Evolutionary conservation across 1,140 invertebrate genomes (phyloP), one percentile per base, ranked within the genome.

Genomic region (Agrypnia vestita): DNA sequence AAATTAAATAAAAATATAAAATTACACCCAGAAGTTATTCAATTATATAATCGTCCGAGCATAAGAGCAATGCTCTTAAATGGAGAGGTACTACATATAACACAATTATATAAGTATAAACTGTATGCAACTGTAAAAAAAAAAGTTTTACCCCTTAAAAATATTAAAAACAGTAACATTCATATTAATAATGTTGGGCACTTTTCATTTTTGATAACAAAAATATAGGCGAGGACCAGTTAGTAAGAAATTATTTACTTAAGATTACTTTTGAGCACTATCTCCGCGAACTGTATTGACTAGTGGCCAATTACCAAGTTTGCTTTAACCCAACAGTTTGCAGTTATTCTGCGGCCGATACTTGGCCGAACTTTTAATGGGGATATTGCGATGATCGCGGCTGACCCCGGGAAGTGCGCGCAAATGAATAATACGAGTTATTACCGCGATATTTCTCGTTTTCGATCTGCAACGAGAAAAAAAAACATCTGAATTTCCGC

Each of bases 351-450:
- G 64, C 44, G 55, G 55, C 43, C 56, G 51, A 73, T 72, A 75
- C 25, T 35, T 35, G 35, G 64, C 12, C 21, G 51, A 82, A 82
- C 80, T 82, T 82, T 82, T 82, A 82, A 82, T 82, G 77, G 76
- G 15, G 19, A 44, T 80, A 75, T 69, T 64, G 44, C 47, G 59
- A 80, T 80, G 47, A 80, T 82, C 35, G 64, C 55, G 19, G 44
- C 69, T 43, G 69, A 59, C 56, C 69, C 51, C 11, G 46, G 55
- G 15, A 47, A 69, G 64, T 47, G 64, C 15, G 64, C 43, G 43
- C 44, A 47, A 69, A 69, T 69, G n/a, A 69, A 69, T 69, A 69
- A 69, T 1, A 44, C 64, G 35, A 13, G n/a, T 69, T 69, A 69
- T 69, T 69, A 49, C 19, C 15, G 44, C n/a, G 44, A 69, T 69